Percentiles rank a stretch among this genome's conserved stretches.
Evolutionary conservation across 2,888 invertebrate species (phyloP).

Genomic region (Tromatobia lineatoria): DNA sequence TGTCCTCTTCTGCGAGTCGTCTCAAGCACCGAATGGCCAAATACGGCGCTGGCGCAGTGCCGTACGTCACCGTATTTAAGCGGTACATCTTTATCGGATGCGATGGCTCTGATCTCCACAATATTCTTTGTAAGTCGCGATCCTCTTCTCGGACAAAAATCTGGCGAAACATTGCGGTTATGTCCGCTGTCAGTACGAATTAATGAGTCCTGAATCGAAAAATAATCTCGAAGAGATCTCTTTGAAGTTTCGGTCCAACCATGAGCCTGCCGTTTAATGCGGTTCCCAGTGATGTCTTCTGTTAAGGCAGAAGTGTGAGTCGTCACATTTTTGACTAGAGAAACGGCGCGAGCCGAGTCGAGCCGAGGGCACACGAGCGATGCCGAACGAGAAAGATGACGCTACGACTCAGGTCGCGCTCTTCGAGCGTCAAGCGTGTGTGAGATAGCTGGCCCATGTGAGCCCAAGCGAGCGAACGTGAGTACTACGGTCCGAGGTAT

Average conservation of each 20-base stretch:
- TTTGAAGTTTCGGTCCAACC: constrained; percentile 52
- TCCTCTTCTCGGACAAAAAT: constrained; percentile 47
- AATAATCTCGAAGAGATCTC: constrained; percentile 37
- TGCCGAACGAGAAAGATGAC: no score
- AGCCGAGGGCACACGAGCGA: no score
- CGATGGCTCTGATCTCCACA: constrained; percentile 48
- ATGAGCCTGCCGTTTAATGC: constrained; percentile 46
- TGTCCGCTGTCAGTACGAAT: constrained; percentile 60
- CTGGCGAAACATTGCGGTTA: constrained; percentile 60
- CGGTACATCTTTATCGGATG: constrained; percentile 36
- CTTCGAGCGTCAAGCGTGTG: no score
- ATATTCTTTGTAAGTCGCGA: constrained; percentile 41
- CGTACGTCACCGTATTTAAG: constrained; percentile 58
- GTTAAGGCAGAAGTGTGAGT: no score
- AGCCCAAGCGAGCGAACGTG: no score
- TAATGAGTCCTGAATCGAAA: constrained; percentile 57
- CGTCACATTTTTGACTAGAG: no score
- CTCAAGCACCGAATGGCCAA: constrained; percentile 61
- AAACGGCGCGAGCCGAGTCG: no score
- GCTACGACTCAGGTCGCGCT: no score
- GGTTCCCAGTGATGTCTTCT: constrained; percentile 51
- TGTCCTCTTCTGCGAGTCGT: constrained; percentile 55
- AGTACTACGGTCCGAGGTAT: no score
- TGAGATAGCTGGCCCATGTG: no score
- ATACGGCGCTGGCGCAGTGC: constrained; percentile 48